phyloP scores from a whole-genome alignment of 2,797 vertebrate species.

The Leucoraja ocellata region DNA sequence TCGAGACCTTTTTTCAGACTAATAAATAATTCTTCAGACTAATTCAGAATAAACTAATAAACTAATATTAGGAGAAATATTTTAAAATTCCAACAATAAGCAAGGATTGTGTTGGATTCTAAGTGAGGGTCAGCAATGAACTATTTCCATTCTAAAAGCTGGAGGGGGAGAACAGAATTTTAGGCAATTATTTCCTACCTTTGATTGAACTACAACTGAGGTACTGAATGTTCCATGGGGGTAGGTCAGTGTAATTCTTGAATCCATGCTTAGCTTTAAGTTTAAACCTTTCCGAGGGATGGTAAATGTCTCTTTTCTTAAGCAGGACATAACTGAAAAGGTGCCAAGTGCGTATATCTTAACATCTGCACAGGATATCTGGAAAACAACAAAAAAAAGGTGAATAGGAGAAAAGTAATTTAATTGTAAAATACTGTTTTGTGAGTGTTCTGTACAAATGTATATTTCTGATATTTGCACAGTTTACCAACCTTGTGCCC shows the following conservation, averaged over 20 bases:
- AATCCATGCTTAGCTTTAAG: conserved; percentile 66
- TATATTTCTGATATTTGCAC: neutral
- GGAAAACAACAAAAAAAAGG: conserved; percentile 42
- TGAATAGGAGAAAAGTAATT: neutral
- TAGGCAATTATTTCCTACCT: conserved; percentile 49
- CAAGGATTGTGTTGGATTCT: too few species aligned
- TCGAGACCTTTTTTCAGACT: too few species aligned
- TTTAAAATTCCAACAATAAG: neutral
- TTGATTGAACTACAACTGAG: conserved; percentile 61
- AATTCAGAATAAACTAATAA: too few species aligned
- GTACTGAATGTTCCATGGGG: conserved; percentile 65
- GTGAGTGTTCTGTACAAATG: neutral
- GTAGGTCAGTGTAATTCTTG: conserved; percentile 69
- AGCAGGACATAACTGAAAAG: conserved; percentile 76
- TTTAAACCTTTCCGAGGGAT: conserved; percentile 64
- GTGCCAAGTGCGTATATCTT: conserved; percentile 71
- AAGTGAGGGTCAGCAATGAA: too few species aligned
- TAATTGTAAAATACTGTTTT: neutral
- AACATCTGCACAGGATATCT: conserved; percentile 72
- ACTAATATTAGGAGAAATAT: neutral
- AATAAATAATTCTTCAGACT: too few species aligned
- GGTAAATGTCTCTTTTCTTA: conserved; percentile 75
- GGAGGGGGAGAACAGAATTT: neutral
- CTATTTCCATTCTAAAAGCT: too few species aligned
- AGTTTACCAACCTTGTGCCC: conserved; percentile 61